Evolutionary conservation across 2,797 vertebrate species (phyloP).

Genomic region (Trichosurus vulpecula): DNA sequence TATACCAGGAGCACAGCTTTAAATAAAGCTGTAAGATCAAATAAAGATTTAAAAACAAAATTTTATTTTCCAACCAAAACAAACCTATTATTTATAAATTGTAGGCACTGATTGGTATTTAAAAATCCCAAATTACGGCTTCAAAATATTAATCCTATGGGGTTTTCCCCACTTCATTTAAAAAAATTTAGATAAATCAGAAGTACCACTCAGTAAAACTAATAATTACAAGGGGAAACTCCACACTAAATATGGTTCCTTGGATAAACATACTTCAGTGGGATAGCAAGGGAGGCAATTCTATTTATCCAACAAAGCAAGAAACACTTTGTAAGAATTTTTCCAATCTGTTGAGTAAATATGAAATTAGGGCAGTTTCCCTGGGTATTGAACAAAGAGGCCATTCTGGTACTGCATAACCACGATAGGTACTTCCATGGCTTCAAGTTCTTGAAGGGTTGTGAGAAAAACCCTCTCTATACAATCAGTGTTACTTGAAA

Average conservation of each 20-base stretch:
- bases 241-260: neutral
- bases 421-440: neutral
- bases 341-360: neutral
- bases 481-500: neutral
- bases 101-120: neutral
- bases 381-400: constrained; percentile 24
- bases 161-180: neutral
- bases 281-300: neutral
- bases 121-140: constrained; percentile 1
- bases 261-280: neutral
- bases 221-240: neutral
- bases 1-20: neutral
- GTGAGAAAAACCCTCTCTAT: neutral
- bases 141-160: neutral
- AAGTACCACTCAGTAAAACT: neutral
- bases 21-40: neutral
- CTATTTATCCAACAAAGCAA: constrained; percentile 14
- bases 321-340: neutral
- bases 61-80: neutral
- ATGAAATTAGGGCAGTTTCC: constrained; percentile 12
- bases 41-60: too few species aligned
- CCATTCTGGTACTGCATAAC: constrained; percentile 5
- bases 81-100: neutral
- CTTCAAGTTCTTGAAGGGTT: neutral
- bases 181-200: neutral